Conservation (phyloP, 2,888 invertebrate genomes). For the Eupeodes luniger region DNA sequence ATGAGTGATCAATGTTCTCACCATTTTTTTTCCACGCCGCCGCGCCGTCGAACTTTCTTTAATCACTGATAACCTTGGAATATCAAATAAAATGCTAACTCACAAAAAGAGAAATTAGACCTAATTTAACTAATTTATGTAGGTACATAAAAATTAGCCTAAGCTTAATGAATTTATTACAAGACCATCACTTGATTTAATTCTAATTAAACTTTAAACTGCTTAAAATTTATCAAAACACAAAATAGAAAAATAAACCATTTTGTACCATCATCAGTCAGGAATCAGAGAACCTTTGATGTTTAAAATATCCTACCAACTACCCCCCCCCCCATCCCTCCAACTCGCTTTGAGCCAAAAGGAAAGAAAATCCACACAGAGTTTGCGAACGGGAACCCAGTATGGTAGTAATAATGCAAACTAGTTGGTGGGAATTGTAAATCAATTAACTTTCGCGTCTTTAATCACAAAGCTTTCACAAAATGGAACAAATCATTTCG, state of each 20-base stretch:
- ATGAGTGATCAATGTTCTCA: too few relatives aligned
- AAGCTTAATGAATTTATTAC: neutral
- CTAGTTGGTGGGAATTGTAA: conserved; percentile 70
- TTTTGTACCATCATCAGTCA: conserved; percentile 13
- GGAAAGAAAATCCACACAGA: too few relatives aligned
- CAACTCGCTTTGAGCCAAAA: too few relatives aligned
- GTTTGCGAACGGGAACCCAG: too few relatives aligned
- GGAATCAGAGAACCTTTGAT: conserved; percentile 55
- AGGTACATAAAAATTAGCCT: neutral
- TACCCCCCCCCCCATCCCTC: too few relatives aligned
- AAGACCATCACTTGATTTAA: neutral
- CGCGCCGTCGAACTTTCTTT: too few relatives aligned
- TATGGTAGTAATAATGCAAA: conserved; percentile 58
- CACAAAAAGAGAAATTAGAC: too few relatives aligned
- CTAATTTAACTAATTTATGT: neutral
- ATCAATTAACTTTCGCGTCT: conserved; percentile 74
- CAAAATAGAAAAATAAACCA: too few relatives aligned
- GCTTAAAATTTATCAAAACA: conserved; percentile 34
- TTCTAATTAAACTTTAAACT: conserved; percentile 6
- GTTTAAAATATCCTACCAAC: conserved; percentile 14
- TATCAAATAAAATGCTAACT: too few relatives aligned
- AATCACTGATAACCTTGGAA: too few relatives aligned
- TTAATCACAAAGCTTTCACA: conserved; percentile 70
- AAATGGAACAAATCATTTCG: conserved; percentile 68
- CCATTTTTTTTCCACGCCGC: too few relatives aligned